Base-by-base conservation (phyloP, 1,140 invertebrate species). In the Anthonomus grandis region DNA sequence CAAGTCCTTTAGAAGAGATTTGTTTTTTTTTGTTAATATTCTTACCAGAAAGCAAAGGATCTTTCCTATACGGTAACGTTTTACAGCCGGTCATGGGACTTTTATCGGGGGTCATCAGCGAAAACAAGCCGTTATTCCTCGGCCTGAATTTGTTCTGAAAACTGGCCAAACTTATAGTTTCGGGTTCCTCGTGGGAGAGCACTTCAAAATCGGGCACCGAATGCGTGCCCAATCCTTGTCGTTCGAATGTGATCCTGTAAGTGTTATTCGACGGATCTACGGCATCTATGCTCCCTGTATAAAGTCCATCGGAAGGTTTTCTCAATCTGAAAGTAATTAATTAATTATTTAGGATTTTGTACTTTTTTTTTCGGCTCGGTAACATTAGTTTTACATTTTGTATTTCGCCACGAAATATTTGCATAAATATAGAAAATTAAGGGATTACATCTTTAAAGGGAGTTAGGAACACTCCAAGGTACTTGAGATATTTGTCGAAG, bases 201-300 rank as follows among this genome's bases (percentile, higher is more conserved):
- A 98, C 94, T 85, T 97, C 95, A 79, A 88, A 96, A 79, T 98
- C 95, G 13, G 93, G 93, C 50, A 98, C 91, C 49, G 95, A 96
- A 74, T 96, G 93, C 9, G 95, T 97, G 4, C 95, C 95, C 22
- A 98, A 77, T 10, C 93, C 94, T 36, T 85, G 83, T 55, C 94
- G 80, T 73, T 98, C 95, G 78, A 99, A 99, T 0, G 92, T 94
- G 51, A 99, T 93, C 66, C 97, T 81, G 71, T 99, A 99, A n/a
- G 92, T 94, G 70, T 95, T 95, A 70, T 95, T 94, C 3, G 93
- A 89, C 1, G 94, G 95, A 71, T 98, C 94, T n/a, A 98, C 88
- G 27, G 95, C 97, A 77, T 98, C 95, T 59, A 99, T 93, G 34
- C 86, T 90, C 5, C 96, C 97, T 49, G 90, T 95, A 69, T 97